Percentiles rank a stretch among this genome's conserved stretches.
These are phyloP conservation scores for Sepioteuthis lessoniana DNA, from an alignment of 2,888 invertebrate species.

Conservation along the genomic window DNA sequence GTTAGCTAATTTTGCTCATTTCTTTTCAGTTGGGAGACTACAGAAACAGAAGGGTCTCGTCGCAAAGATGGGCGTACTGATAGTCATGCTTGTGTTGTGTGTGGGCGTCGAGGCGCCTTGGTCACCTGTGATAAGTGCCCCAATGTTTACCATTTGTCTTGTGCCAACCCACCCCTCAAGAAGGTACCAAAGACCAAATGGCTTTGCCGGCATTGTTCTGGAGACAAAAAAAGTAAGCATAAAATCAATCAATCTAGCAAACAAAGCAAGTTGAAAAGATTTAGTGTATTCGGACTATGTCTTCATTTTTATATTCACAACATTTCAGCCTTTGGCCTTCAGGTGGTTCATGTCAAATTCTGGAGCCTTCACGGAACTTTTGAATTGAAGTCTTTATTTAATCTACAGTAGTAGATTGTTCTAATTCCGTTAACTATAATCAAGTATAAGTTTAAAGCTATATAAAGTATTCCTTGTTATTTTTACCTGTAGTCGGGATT, in stretches of 20 bases:
- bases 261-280: too few relatives aligned
- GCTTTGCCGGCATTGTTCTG: conserved; percentile 67
- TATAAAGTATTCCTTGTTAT: too few relatives aligned
- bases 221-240: conserved; percentile 60
- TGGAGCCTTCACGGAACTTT: too few relatives aligned
- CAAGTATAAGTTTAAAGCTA: too few relatives aligned
- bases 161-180: conserved; percentile 66
- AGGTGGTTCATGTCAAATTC: too few relatives aligned
- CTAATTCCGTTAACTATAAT: too few relatives aligned
- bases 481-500: too few relatives aligned
- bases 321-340: too few relatives aligned
- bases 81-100: conserved; percentile 61
- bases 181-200: conserved; percentile 69
- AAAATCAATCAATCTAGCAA: conserved; percentile 49
- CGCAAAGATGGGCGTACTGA: conserved; percentile 52
- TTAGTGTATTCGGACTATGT: too few relatives aligned
- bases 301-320: too few relatives aligned
- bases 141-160: conserved; percentile 65
- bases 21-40: background rate
- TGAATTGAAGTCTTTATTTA: too few relatives aligned
- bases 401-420: too few relatives aligned
- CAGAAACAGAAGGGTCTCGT: background rate
- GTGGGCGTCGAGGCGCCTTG: conserved; percentile 64
- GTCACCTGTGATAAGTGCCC: conserved; percentile 69
- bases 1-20: background rate